Evolutionary conservation across 92 coral and sea anemone genomes (phyloP), one percentile per base, ranked within the genome.

Genomic region (Palythoa caribaeorum): DNA sequence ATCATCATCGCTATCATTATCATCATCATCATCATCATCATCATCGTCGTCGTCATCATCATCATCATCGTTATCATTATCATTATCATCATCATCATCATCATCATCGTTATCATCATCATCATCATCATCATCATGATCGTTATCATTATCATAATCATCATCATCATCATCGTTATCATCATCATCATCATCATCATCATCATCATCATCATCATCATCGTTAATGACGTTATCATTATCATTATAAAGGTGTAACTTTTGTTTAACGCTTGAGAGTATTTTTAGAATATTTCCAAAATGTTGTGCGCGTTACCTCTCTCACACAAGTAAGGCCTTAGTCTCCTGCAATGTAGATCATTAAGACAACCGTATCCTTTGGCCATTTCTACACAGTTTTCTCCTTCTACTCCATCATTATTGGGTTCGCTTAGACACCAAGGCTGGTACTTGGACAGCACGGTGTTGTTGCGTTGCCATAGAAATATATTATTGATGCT

Each of bases 351-450:
- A 44, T 15, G 11, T 52, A 39, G 75, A 50, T 80, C 85, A 47
- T 80, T 80, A 38, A 66, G 40, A 19, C 85, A 80, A 9, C 85
- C 85, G 12, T 80, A 36, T 38, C 21, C 85, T 65, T 35, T 28
- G 73, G 54, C 40, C 74, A 80, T 65, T 9, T 62, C 85, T 17
- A 60, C 57, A 44, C 85, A 80, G 75, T 80, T 80, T 35, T 80
- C 85, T 16, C 85, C 73, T 50, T 14, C 73, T 10, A 40, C 9
- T 12, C 85, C 85, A 10, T 38, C 54, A 37, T 80, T 39, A 52
- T 80, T 80, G 10, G 85, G 85, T 65, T 80, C 85, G 5, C 73
- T 48, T 5, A 40, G 12, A 21, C 85, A 80, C 85, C 85, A 80
- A 1, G 72, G 85, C 69, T 40, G 73, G 73, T 80, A 40, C 39